Base-by-base conservation (phyloP, 2,888 invertebrate species). In the Lasiommata megera region DNA sequence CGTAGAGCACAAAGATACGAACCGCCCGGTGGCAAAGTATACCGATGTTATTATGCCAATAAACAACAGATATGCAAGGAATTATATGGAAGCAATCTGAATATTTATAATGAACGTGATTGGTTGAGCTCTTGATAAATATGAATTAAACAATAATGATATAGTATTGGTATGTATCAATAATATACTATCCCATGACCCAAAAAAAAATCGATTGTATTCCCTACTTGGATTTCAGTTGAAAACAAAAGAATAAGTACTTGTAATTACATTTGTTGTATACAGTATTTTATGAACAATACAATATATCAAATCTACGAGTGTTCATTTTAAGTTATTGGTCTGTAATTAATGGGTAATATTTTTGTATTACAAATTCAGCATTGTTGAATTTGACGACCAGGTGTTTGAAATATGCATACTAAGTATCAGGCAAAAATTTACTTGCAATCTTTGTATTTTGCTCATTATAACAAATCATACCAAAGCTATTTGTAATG, bases 61-160 rank as follows among this genome's bases (percentile, higher is more conserved):
- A 76, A 70, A 48, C 89, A 90, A 67, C 88, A 90, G 66, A 63
- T 88, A 56, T 89, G 88, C 60, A 86, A 84, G 67, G 67, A 68
- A 54, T 36, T 76, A 46, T 71, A 73, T n/a, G 61, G 60, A 1
- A 58, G 56, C 17, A 41, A 18, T 23, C 70, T 31, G 61, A 54
- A 58, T n/a, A 44, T 72, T 28, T 77, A 76, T 53, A 74, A 76
- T 38, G 64, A 69, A 36, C 71, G 77, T 18, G 69, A 68, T 55
- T 77, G 72, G 71, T 36, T 67, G 50, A 63, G 55, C 41, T 38
- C 62, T n/a, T 69, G 53, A 58, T 47, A 48, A 34, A 14, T 23
- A 23, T 51, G 28, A 1, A 18, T 11, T 17, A 46, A 11, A 18
- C 8, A 28, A 51, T 28, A 2, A 37, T 28, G 7, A 3, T 28